These are phyloP conservation scores for Melinaea marsaeus DNA, from an alignment of 2,888 invertebrate species.

Conservation along the genomic window DNA sequence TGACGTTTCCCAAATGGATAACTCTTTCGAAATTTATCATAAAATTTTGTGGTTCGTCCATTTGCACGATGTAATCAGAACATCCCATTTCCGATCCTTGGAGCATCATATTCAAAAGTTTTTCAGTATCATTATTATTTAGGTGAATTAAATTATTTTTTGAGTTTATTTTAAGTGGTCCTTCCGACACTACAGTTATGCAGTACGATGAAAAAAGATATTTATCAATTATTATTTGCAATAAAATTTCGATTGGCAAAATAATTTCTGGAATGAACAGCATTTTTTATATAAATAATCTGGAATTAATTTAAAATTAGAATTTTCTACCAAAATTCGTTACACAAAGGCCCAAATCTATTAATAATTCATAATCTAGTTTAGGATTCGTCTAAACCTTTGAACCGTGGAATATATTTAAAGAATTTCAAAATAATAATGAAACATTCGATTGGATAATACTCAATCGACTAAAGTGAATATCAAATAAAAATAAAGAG, in stretches of 20 bases:
- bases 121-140: constrained; percentile 37
- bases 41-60: constrained; percentile 54
- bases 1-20: constrained; percentile 52
- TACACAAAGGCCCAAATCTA: neutral
- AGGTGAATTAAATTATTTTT: constrained; percentile 44
- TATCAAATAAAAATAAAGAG: too few species aligned
- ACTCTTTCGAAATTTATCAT: constrained; percentile 60
- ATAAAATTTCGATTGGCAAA: constrained; percentile 51
- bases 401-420: too few species aligned
- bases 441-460: too few species aligned
- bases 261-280: constrained; percentile 24
- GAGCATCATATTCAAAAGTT: constrained; percentile 44
- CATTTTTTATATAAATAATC: constrained; percentile 22
- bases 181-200: constrained; percentile 54
- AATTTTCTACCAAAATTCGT: neutral
- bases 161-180: constrained; percentile 38
- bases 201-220: constrained; percentile 57
- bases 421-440: too few species aligned
- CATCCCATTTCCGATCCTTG: constrained; percentile 66
- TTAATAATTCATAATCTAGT: too few species aligned
- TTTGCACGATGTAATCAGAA: constrained; percentile 64
- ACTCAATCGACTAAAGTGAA: too few species aligned
- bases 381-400: too few species aligned
- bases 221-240: constrained; percentile 49
- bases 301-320: constrained; percentile 5